Base-by-base conservation (phyloP, 2,888 invertebrate genomes). In the Pseudococcus longispinus region DNA sequence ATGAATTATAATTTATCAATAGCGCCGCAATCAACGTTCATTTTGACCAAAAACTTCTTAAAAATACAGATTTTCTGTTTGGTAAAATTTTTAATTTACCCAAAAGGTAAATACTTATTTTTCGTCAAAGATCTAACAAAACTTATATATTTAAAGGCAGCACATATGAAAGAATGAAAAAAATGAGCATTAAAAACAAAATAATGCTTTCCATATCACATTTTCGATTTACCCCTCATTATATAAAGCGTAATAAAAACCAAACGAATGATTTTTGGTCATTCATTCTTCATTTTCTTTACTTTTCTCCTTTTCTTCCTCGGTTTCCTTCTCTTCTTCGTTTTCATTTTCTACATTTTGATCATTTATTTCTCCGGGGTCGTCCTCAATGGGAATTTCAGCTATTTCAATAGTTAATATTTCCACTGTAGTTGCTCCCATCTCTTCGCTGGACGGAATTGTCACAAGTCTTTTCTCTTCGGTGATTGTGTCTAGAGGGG, bases 401-500 rank as follows among this genome's bases (percentile, higher is more conserved):
- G 83, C 65, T 37, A 87, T 87, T 87, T 87, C 87, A 4, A 87
- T 84, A 9, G 87, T 87, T 44, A 87, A 70, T 82, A 87, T 87
- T 83, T 87, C 87, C 2, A 87, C 70, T 4, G 60, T 44, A 4
- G 87, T 60, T 42, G 82, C 60, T n/a, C 84, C 87, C 2, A 70
- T 83, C 4, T n/a, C 23, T 42, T 77, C 55, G 13, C 42, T 26
- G 11, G 37, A 11, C 2, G 44, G 44, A 26, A 46, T 70, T 32
- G 46, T 77, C 5, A 82, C 60, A 13, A 83, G 42, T 42, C 70
- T 82, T 87, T 84, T 83, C 26, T 83, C 83, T 70, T 87, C 87
- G 1, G 29, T 60, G n/a, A 87, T 83, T 1, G 87, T 42, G 23
- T 87, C 87, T 15, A 87, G 44, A 18, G 87, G 84, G 9, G 87